phyloP scores from a whole-genome alignment of 1,140 invertebrate species.

The Eubasilissa regina region DNA sequence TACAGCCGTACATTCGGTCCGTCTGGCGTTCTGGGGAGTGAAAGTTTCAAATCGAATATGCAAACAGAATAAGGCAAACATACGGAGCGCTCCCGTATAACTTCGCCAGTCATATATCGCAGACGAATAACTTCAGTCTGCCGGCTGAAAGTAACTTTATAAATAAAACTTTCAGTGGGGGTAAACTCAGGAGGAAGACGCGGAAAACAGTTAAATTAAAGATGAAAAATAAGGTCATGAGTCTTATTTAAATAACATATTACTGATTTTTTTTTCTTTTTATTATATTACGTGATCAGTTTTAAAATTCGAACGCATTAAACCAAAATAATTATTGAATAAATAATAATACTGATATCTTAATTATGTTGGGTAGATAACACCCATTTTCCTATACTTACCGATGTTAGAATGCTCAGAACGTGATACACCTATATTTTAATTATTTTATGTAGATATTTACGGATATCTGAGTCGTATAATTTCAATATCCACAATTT shows the following conservation, averaged over 20 bases:
- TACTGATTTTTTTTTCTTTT: background rate
- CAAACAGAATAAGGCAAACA: constrained; percentile 53
- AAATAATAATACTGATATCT: too few species aligned
- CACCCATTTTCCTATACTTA: too few species aligned
- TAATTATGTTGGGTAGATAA: too few species aligned
- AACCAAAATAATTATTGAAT: too few species aligned
- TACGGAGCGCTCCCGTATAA: constrained; percentile 40
- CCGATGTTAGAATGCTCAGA: too few species aligned
- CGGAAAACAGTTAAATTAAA: constrained; percentile 16
- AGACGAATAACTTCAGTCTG: constrained; percentile 49
- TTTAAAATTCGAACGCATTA: too few species aligned
- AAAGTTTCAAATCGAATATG: constrained; percentile 58
- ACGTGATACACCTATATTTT: too few species aligned
- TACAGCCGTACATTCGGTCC: background rate
- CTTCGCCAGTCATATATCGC: constrained; percentile 51
- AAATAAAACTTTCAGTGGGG: constrained; percentile 52
- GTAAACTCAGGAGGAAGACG: background rate
- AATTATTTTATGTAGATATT: too few species aligned
- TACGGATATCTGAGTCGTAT: too few species aligned
- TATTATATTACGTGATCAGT: too few species aligned
- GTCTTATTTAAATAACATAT: background rate
- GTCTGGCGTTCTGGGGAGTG: constrained; percentile 22
- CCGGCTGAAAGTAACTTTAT: constrained; percentile 49
- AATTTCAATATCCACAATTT: too few species aligned
- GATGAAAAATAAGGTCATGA: background rate